Base-by-base conservation (phyloP, 92 coral and sea anemone genomes). In the Bergia sp. region DNA sequence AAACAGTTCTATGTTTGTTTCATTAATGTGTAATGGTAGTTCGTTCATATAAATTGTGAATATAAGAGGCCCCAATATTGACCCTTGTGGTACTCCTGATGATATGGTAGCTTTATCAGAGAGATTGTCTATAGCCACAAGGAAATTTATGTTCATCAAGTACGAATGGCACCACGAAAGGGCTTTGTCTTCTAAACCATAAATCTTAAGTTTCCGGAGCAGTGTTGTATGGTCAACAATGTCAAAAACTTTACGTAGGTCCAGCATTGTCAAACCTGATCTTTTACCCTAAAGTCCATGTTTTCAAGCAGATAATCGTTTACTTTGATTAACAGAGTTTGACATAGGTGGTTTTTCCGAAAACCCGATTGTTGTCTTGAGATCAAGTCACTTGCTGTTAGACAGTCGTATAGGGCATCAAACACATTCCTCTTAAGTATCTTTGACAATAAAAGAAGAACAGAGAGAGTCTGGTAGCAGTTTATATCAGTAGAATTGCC, bases 241-340 rank as follows among this genome's bases (percentile, higher is more conserved):
- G 15, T 13, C 66, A 21, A 57, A 57, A 7, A 3, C 0, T 13
- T 83, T 83, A 5, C 57, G 79, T 29, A 66, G 40, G 45, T 85
- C 72, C 3, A 85, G 2, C 50, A 44, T 65, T 38, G 58, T n/a
- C 61, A 85, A 79, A 8, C 88, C 58, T 45, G 79, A 69, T 15
- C 73, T 42, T 41, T 9, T 65, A 21, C 88, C 64, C 38, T 85
- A 73, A 40, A 29, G 29, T 86, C 81, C 80, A 73, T 86, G 29
- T 53, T 73, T 13, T 39, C 71, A 44, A 73, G 81, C 15, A 73
- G 69, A 50, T 29, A 66, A 73, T 86, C 81, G 66, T 82, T 47
- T 3, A 88, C 5, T 88, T 37, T 78, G 9, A 88, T 88, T 43
- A 88, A 47, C 23, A 79, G 29, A 18, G 90, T 50, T 88, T 47